Conservation (phyloP, 1,140 invertebrate species). For the Calephelis nemesis region DNA sequence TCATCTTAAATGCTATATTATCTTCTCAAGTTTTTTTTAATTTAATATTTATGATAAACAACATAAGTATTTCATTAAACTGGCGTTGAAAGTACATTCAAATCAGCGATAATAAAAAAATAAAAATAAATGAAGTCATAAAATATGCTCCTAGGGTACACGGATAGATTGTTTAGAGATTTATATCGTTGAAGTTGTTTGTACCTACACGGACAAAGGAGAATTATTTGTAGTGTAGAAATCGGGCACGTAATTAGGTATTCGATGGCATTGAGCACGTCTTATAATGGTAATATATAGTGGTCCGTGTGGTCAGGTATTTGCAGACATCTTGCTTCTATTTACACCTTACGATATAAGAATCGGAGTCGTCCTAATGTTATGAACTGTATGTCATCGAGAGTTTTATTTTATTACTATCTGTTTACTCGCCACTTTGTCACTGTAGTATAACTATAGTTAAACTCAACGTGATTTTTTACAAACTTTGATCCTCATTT, state of each 20-base stretch:
- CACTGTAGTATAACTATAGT: too few species aligned
- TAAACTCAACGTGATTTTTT: too few species aligned
- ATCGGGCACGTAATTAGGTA: slow-evolving; percentile 50
- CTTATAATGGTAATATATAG: slow-evolving; percentile 54
- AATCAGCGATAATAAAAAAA: too few species aligned
- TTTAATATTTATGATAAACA: too few species aligned
- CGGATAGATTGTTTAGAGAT: neutral
- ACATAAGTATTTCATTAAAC: too few species aligned
- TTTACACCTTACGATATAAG: slow-evolving; percentile 21
- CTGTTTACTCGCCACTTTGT: neutral
- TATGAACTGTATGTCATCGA: too few species aligned
- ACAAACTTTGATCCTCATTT: too few species aligned
- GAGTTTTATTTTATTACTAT: neutral
- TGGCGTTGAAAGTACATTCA: too few species aligned
- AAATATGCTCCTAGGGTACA: neutral
- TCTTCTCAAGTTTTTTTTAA: too few species aligned
- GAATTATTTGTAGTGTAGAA: slow-evolving; percentile 40
- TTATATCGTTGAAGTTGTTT: neutral
- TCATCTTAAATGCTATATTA: too few species aligned
- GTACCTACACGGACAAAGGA: slow-evolving; percentile 24
- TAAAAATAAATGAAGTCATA: slow-evolving; percentile 1
- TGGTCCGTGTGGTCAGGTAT: slow-evolving; percentile 39
- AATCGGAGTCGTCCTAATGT: too few species aligned
- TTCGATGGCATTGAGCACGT: slow-evolving; percentile 49
- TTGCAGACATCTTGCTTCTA: slow-evolving; percentile 1